Conservation (phyloP, 2,113 vertebrate species). For the Eonycteris spelaea region DNA sequence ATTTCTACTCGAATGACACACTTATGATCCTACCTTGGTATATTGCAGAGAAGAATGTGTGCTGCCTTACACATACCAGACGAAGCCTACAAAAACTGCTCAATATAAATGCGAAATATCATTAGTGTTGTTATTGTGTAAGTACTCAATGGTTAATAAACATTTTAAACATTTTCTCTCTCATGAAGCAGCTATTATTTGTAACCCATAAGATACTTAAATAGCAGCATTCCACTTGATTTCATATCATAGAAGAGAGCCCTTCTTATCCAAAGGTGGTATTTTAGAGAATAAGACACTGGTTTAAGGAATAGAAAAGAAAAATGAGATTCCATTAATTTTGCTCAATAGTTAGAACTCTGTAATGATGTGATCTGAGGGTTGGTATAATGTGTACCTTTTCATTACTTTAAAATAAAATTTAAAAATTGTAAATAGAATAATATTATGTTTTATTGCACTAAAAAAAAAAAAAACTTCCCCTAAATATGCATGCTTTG, state of each 20-base stretch:
- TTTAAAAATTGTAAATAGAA: neutral
- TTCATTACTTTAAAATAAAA: neutral
- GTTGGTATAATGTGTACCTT: neutral
- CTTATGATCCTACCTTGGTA: neutral
- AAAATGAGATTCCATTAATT: neutral
- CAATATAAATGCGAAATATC: constrained; percentile 10
- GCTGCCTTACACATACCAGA: neutral
- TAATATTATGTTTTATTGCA: neutral
- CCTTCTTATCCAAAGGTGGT: neutral
- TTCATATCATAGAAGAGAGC: neutral
- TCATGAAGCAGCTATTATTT: neutral
- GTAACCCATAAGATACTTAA: neutral
- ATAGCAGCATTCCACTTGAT: neutral
- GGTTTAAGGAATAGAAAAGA: neutral
- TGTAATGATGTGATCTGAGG: neutral
- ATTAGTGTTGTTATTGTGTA: neutral
- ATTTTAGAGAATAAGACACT: neutral
- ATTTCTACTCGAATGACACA: neutral
- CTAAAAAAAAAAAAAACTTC: neutral
- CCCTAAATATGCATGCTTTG: neutral
- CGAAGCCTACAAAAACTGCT: neutral
- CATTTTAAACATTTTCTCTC: neutral
- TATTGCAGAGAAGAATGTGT: neutral
- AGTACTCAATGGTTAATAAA: constrained; percentile 1
- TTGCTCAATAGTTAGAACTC: neutral